A percentile compares a stretch with the other conserved stretches of the same genome.
Conservation (phyloP, 2,888 invertebrate genomes). For the Apamea monoglypha region DNA sequence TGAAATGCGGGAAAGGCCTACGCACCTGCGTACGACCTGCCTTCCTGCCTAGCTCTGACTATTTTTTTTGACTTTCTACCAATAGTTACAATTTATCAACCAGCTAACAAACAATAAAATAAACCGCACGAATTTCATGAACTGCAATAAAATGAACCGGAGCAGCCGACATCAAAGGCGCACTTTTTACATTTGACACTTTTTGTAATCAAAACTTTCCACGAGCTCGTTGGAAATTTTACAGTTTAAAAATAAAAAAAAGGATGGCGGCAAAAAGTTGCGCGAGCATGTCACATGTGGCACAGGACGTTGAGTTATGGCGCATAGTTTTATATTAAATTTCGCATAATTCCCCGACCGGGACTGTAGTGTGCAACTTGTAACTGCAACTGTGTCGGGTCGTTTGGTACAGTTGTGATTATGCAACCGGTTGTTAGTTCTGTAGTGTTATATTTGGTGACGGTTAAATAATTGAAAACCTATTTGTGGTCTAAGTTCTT, state of each 20-base stretch:
- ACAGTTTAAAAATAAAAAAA: constrained; percentile 57
- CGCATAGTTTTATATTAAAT: constrained; percentile 73
- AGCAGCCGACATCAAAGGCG: constrained; percentile 40
- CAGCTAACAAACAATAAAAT: constrained; percentile 17
- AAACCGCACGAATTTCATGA: constrained; percentile 13
- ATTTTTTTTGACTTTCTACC: not conserved
- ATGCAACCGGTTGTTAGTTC: constrained; percentile 3
- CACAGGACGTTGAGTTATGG: constrained; percentile 68
- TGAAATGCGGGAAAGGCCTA: not conserved
- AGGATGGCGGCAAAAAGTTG: constrained; percentile 58
- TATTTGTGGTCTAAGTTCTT: not conserved
- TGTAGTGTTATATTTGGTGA: no score
- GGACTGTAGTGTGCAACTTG: constrained; percentile 41
- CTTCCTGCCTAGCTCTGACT: not conserved
- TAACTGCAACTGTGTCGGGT: constrained; percentile 40
- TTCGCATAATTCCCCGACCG: constrained; percentile 65
- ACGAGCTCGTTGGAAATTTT: constrained; percentile 52
- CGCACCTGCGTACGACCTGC: not conserved
- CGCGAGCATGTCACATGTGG: constrained; percentile 68
- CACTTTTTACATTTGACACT: constrained; percentile 60
- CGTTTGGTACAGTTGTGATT: constrained; percentile 1
- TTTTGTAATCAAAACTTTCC: constrained; percentile 66
- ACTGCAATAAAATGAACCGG: constrained; percentile 48
- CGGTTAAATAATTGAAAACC: not conserved
- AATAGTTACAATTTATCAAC: constrained; percentile 2